phyloP scores from a whole-genome alignment of 2,797 vertebrate species.

The Siniperca obscura region DNA sequence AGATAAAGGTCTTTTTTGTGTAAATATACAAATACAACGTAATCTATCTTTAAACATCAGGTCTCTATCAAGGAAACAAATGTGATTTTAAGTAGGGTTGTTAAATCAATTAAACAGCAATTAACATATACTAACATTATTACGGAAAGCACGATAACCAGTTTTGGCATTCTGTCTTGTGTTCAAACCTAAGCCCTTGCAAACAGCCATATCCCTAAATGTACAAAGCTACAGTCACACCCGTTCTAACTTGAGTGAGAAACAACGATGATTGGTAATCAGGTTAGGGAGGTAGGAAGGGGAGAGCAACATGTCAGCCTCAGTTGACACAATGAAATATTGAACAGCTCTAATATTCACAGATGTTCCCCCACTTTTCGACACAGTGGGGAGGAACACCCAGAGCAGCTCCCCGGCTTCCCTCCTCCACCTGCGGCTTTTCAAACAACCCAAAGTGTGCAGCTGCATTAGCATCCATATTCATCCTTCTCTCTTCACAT shows the following conservation, averaged over 20 bases:
- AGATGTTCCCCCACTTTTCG: conserved; percentile 75
- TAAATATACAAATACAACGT: neutral
- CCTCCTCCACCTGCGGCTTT: conserved; percentile 35
- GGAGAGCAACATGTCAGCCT: conserved; percentile 51
- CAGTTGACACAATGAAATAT: conserved; percentile 78
- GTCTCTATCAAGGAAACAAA: neutral
- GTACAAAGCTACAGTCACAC: neutral
- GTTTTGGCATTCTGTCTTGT: neutral
- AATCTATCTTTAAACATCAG: neutral
- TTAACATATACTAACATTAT: neutral
- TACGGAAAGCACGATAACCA: neutral
- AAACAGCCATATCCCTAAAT: neutral
- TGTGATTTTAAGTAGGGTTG: neutral
- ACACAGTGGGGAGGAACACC: conserved; percentile 54
- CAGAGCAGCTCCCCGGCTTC: conserved; percentile 32
- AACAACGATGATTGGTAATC: conserved; percentile 31
- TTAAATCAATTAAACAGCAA: neutral
- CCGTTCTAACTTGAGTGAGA: conserved; percentile 7
- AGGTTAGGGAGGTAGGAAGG: conserved; percentile 11
- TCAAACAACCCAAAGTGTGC: conserved; percentile 50
- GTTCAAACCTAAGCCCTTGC: neutral
- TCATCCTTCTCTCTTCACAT: conserved; percentile 36
- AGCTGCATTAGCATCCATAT: conserved; percentile 61
- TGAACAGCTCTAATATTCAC: conserved; percentile 80
- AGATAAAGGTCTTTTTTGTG: neutral